Evolutionary conservation across 2,797 vertebrate genomes (phyloP).

Genomic region (Gallinago nigripennis): DNA sequence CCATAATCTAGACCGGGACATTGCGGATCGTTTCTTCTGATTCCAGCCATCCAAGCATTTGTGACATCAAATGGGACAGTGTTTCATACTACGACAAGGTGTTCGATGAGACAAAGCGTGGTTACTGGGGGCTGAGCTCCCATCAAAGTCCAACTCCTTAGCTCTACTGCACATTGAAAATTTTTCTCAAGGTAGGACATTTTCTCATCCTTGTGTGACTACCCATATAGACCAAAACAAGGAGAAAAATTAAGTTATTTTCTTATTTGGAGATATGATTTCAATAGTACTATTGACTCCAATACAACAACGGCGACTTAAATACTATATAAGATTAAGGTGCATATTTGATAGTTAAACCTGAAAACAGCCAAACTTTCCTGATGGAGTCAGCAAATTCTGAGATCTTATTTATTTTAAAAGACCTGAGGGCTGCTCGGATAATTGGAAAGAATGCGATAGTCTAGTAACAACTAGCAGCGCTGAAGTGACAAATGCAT

Average conservation of each 20-base stretch:
- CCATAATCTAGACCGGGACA: not conserved
- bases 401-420: constrained; percentile 57
- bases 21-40: not conserved
- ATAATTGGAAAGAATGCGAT: constrained; percentile 51
- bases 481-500: not conserved
- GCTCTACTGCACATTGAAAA: not conserved
- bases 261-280: not conserved
- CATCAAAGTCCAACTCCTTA: not conserved
- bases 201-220: not conserved
- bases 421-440: constrained; percentile 44
- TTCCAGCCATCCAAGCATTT: not conserved
- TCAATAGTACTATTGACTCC: not conserved
- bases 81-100: not conserved
- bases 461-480: too few relatives aligned
- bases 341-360: not conserved
- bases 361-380: constrained; percentile 27
- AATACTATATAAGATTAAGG: constrained; percentile 15
- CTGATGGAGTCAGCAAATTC: constrained; percentile 55
- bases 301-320: not conserved
- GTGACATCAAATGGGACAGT: not conserved
- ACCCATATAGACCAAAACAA: not conserved
- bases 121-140: not conserved
- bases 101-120: not conserved
- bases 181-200: accelerated
- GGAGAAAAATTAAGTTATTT: not conserved